A percentile compares a stretch with the other conserved stretches of the same genome.
phyloP scores from a whole-genome alignment of 2,888 invertebrate species.

The Gerris lacustris region DNA sequence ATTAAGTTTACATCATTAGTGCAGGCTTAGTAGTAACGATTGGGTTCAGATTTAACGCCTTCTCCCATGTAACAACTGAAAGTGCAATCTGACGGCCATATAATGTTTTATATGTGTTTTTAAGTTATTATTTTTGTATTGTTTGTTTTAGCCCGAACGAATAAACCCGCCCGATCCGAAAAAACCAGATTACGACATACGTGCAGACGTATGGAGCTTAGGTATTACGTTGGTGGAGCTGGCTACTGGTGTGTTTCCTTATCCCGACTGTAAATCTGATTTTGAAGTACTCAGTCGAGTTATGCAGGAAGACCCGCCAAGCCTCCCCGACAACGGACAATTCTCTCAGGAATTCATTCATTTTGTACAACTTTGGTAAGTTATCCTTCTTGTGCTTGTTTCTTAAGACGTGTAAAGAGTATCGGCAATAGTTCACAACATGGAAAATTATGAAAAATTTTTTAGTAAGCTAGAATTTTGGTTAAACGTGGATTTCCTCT shows the following conservation, averaged over 20 bases:
- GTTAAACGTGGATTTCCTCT: no score
- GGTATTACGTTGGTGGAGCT: slow-evolving; percentile 93
- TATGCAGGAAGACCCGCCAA: slow-evolving; percentile 77
- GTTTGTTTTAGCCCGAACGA: slow-evolving; percentile 67
- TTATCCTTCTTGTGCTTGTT: slow-evolving; percentile 22
- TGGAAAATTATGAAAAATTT: no score
- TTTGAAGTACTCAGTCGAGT: slow-evolving; percentile 93
- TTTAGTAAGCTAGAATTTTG: no score
- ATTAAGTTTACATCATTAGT: no score
- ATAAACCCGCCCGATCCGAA: slow-evolving; percentile 88
- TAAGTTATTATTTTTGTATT: no score
- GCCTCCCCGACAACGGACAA: slow-evolving; percentile 59
- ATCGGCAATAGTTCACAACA: no score
- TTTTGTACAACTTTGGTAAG: slow-evolving; percentile 83
- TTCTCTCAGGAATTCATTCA: slow-evolving; percentile 78
- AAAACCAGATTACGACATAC: slow-evolving; percentile 92
- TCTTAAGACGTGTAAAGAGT: not conserved
- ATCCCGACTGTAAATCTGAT: slow-evolving; percentile 88
- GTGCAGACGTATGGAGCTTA: slow-evolving; percentile 98
- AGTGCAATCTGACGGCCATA: no score
- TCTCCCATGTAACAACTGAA: no score
- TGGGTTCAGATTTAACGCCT: no score
- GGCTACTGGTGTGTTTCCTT: slow-evolving; percentile 91
- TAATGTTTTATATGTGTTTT: no score
- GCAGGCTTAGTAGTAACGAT: no score